A percentile compares a stretch with the other conserved stretches of the same genome.
These are phyloP conservation scores for Nebria brevicollis DNA, from an alignment of 2,888 invertebrate genomes.

Conservation along the genomic window DNA sequence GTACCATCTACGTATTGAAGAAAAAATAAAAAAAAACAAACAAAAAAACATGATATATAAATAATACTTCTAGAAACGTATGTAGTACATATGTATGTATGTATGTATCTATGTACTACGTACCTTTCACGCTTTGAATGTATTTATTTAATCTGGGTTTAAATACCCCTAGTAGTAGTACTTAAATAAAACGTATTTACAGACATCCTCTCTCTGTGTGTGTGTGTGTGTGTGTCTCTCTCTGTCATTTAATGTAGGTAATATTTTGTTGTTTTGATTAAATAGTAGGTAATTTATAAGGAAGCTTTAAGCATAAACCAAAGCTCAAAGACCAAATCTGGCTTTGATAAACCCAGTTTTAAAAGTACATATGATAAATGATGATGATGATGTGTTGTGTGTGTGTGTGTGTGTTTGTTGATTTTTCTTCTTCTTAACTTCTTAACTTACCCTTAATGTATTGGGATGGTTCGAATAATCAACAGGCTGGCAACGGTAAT, in stretches of 20 bases:
- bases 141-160: too few species aligned
- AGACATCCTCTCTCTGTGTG: too few species aligned
- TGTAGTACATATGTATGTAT: too few species aligned
- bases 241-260: background rate
- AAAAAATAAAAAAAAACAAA: constrained; percentile 23
- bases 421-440: constrained; percentile 51
- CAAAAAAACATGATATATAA: background rate
- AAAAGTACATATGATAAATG: constrained; percentile 2
- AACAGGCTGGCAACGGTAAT: constrained; percentile 95
- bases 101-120: too few species aligned
- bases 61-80: too few species aligned
- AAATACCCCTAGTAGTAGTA: too few species aligned
- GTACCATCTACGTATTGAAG: constrained; percentile 81
- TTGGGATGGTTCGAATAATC: constrained; percentile 92
- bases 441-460: constrained; percentile 86
- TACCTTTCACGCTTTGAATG: too few species aligned
- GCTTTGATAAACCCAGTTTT: background rate
- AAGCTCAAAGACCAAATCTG: background rate
- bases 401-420: too few species aligned
- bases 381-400: background rate
- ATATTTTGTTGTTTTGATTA: background rate
- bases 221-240: too few species aligned
- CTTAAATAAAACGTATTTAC: too few species aligned
- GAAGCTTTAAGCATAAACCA: background rate
- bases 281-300: background rate